Percentiles rank a stretch among this genome's conserved stretches.
Evolutionary conservation across 2,113 vertebrate genomes (phyloP).

Genomic region (Ammodytes dubius): DNA sequence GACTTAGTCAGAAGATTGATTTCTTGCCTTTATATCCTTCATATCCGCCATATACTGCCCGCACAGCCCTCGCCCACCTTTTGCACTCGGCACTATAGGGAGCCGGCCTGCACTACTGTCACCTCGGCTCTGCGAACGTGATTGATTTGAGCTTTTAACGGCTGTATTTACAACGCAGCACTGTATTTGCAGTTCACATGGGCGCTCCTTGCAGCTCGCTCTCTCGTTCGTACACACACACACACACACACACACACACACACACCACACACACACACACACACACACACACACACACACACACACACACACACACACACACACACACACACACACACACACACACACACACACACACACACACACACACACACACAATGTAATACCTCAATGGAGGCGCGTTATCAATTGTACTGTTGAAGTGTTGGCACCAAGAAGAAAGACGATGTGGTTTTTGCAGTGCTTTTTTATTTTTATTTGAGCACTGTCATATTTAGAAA

Average conservation of each 20-base stretch:
- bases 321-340: too few species aligned
- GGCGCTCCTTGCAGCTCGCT: conserved; percentile 36
- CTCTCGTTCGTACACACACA: not conserved
- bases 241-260: too few species aligned
- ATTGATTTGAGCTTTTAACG: conserved; percentile 68
- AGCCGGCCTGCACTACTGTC: conserved; percentile 33
- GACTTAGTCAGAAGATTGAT: conserved; percentile 71
- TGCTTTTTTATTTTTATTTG: not conserved
- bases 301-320: too few species aligned
- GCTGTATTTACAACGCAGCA: conserved; percentile 40
- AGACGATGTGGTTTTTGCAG: not conserved
- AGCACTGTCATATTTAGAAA: not conserved
- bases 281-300: too few species aligned
- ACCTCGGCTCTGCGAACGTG: conserved; percentile 60
- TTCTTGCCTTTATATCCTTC: conserved; percentile 62
- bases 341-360: too few species aligned
- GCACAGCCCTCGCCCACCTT: conserved; percentile 56
- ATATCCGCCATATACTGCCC: conserved; percentile 47
- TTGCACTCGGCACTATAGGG: conserved; percentile 56
- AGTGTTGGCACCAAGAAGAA: conserved; percentile 18
- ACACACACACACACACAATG: not conserved
- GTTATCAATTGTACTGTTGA: conserved; percentile 44
- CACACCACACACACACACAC: too few species aligned
- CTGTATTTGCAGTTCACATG: conserved; percentile 69
- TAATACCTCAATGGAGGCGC: conserved; percentile 36